Percentiles rank a stretch among this genome's conserved stretches.
Conservation (phyloP, 2,113 vertebrate genomes). For the Panthera leo region DNA sequence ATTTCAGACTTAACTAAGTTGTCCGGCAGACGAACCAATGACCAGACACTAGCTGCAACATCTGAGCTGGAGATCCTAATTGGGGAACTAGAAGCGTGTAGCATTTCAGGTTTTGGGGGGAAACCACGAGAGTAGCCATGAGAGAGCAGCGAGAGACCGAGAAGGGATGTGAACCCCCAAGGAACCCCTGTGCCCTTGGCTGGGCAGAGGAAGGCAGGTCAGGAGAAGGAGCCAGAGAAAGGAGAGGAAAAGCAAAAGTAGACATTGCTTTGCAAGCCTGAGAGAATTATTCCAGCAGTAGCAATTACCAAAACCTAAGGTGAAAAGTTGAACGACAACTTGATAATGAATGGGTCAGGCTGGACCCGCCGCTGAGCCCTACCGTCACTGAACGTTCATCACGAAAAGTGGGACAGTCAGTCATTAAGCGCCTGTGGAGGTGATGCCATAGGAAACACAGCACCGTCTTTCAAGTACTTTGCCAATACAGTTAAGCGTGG, state of each 20-base stretch:
- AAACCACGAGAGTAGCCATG: accelerated
- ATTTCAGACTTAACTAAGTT: neutral
- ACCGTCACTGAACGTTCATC: neutral
- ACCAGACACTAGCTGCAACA: neutral
- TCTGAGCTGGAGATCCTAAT: too few relatives aligned
- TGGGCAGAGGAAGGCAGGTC: neutral
- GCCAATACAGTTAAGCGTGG: neutral
- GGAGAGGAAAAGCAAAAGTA: accelerated
- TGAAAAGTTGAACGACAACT: neutral
- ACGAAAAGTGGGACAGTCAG: neutral
- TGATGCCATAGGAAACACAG: accelerated
- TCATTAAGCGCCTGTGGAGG: neutral
- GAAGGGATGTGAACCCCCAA: accelerated
- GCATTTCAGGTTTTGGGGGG: neutral
- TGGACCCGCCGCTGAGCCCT: neutral
- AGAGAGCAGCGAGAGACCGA: neutral
- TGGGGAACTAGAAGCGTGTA: neutral
- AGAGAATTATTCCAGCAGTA: neutral
- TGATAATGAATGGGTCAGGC: neutral
- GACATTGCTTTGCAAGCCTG: neutral
- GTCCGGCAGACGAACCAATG: neutral
- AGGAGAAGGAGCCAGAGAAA: neutral
- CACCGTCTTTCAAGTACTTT: neutral
- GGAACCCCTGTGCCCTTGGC: neutral
- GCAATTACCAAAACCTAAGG: neutral